Base-by-base conservation (phyloP, 64 coral and sea anemone genomes). In the Stichodactyla helianthus region DNA sequence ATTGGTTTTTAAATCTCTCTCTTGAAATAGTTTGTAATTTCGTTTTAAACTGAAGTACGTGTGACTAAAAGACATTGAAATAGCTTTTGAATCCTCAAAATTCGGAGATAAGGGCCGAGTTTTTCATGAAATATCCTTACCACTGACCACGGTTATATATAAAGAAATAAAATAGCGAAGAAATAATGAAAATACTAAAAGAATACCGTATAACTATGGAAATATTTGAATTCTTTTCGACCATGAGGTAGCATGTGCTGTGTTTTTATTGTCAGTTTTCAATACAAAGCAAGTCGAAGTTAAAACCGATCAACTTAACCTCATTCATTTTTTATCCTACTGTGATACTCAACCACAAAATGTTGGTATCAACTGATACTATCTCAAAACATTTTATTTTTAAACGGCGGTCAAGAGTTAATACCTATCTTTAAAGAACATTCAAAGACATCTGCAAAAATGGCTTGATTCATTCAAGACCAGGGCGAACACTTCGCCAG, bases 161-260 rank as follows among this genome's bases (percentile, higher is more conserved):
- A 31, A 31, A 23, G 10, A 23, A 74, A 15, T 74, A 77, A 6
- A 31, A 71, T 0, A 13, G 23, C 51, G 17, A 20, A 22, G 10
- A 17, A 35, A 4, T 12, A 7, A 54, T 52, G 67, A 17, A 86
- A 51, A 85, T 51, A 86, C 20, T 35, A 50, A 86, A 58, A 17
- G 27, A 16, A 59, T 63, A 17, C 35, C 1, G 54, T 60, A 85
- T 12, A 44, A n/a, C 19, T 65, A 74, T 74, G 68, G 68, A 74
- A 74, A 74, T 74, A 74, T 74, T 31, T 25, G 68, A 74, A 74
- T 74, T 74, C 7, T 74, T 35, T 74, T 12, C 25, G 27, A 14
- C 68, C 68, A 74, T 74, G 68, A 74, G 68, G 68, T 74, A 74
- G 68, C 68, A 74, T 74, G 68, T 74, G 68, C 25, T 58, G 12